Conservation (phyloP, 2,888 invertebrate genomes). For the Sicus ferrugineus region DNA sequence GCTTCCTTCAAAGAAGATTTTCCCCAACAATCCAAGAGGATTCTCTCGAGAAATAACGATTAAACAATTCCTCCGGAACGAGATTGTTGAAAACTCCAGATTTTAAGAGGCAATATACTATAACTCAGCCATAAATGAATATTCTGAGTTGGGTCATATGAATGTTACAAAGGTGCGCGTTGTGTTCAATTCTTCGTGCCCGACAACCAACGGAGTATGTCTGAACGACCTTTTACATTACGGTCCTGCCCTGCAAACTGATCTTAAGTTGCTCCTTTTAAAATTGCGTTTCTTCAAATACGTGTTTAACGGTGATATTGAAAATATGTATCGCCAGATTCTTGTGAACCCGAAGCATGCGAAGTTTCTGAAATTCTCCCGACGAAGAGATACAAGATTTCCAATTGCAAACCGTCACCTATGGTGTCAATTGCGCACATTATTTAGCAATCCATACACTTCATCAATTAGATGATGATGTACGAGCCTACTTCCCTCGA, state of each 20-base stretch:
- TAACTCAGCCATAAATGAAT: background rate
- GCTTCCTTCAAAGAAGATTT: too few species aligned
- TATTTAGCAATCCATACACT: constrained; percentile 37
- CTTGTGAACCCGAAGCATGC: constrained; percentile 40
- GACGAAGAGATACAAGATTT: constrained; percentile 29
- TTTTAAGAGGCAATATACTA: too few species aligned
- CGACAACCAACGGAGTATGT: background rate
- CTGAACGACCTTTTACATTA: background rate
- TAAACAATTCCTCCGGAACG: background rate
- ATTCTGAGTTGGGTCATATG: background rate
- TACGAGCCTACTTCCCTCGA: background rate
- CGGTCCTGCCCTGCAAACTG: background rate
- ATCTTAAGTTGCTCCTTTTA: background rate
- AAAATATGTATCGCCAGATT: too few species aligned
- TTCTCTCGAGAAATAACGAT: background rate
- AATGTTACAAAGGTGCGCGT: background rate
- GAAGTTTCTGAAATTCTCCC: constrained; percentile 36
- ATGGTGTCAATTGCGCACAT: constrained; percentile 36
- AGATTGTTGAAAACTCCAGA: too few species aligned
- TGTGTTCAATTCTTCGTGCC: too few species aligned
- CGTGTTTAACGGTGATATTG: too few species aligned
- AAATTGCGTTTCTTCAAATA: background rate
- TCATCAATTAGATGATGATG: background rate
- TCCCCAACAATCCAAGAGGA: background rate
- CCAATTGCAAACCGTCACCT: constrained; percentile 38